Conservation (phyloP, 2,113 vertebrate species). For the Thryonomys swinderianus region DNA sequence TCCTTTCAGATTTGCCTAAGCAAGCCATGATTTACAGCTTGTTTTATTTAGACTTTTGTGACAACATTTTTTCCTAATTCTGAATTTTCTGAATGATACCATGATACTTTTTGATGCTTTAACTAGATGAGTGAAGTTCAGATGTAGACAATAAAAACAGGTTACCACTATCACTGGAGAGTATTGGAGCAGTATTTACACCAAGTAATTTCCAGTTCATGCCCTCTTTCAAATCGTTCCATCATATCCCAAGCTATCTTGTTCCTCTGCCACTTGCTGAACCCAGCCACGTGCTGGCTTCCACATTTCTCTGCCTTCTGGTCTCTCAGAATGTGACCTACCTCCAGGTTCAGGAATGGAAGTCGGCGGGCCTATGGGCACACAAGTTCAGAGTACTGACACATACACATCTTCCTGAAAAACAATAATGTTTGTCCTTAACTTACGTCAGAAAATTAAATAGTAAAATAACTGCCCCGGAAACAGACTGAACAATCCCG, state of each 20-base stretch:
- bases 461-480: constrained; percentile 1
- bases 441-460: constrained; percentile 47
- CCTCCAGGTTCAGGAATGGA: not conserved
- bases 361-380: not conserved
- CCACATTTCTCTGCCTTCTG: not conserved
- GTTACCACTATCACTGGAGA: not conserved
- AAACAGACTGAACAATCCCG: constrained; percentile 8
- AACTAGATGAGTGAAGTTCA: not conserved
- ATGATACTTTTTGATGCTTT: not conserved
- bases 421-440: not conserved
- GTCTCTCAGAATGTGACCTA: not conserved
- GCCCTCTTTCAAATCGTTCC: not conserved
- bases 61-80: not conserved
- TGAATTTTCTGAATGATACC: not conserved
- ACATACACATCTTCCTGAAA: not conserved
- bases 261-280: not conserved
- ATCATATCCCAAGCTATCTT: not conserved
- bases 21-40: no score
- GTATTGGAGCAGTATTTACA: not conserved
- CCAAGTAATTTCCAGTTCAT: not conserved
- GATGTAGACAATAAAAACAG: not conserved
- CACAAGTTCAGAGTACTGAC: not conserved
- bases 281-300: not conserved
- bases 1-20: no score
- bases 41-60: no score